These are phyloP conservation scores for Melinopterus prodromus DNA, from an alignment of 2,888 invertebrate species.

Conservation along the genomic window DNA sequence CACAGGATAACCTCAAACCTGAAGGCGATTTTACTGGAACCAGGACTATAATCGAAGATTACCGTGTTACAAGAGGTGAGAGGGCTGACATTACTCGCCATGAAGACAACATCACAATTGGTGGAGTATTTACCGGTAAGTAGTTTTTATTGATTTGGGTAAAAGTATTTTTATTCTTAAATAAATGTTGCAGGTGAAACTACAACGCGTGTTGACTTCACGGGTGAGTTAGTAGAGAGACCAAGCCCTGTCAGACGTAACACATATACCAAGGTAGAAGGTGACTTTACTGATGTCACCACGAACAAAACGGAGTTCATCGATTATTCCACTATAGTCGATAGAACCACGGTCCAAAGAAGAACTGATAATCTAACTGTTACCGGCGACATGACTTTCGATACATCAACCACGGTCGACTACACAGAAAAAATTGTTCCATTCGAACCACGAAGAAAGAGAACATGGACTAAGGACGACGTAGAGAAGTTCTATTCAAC, in stretches of 20 bases:
- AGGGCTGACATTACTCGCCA: constrained; percentile 71
- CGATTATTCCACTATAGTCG: constrained; percentile 64
- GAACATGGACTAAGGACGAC: constrained; percentile 78
- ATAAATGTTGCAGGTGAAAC: constrained; percentile 68
- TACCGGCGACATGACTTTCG: constrained; percentile 74
- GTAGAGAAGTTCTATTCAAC: constrained; percentile 74
- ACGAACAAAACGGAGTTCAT: constrained; percentile 73
- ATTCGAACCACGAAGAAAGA: constrained; percentile 67
- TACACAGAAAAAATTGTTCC: constrained; percentile 68
- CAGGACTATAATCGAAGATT: constrained; percentile 66
- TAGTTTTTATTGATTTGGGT: constrained; percentile 9
- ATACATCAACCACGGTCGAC: constrained; percentile 71
- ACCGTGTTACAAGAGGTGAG: constrained; percentile 68
- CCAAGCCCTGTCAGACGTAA: constrained; percentile 74
- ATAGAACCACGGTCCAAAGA: constrained; percentile 68
- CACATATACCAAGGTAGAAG: constrained; percentile 81
- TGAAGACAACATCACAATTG: constrained; percentile 71
- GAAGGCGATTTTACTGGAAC: constrained; percentile 59
- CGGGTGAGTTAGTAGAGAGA: constrained; percentile 71
- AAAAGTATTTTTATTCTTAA: constrained; percentile 5
- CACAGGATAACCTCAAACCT: constrained; percentile 58
- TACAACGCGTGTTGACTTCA: constrained; percentile 74
- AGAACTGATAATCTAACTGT: constrained; percentile 73
- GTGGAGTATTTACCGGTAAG: constrained; percentile 73
- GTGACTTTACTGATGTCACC: constrained; percentile 75